These are phyloP conservation scores for Harpagoxenus sublaevis DNA, from an alignment of 2,888 invertebrate species.

Conservation along the genomic window DNA sequence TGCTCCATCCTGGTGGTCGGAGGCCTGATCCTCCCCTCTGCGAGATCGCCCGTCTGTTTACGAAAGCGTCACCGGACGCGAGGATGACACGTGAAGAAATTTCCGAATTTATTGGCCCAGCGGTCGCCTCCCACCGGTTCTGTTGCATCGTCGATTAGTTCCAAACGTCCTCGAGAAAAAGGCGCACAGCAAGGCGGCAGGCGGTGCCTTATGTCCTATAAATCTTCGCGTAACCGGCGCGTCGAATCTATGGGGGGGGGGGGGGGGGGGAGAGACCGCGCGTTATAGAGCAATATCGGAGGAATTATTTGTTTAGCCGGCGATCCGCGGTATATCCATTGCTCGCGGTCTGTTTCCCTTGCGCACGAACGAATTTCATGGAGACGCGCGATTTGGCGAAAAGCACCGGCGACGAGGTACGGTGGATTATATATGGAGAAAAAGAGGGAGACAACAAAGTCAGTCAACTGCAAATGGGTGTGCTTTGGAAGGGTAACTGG, in stretches of 20 bases:
- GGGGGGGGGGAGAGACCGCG: background rate
- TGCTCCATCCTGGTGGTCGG: slow-evolving; percentile 10
- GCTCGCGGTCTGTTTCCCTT: slow-evolving; percentile 48
- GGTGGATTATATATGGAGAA: slow-evolving; percentile 33
- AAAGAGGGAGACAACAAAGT: background rate
- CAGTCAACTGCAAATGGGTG: slow-evolving; percentile 65
- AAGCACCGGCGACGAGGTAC: slow-evolving; percentile 43
- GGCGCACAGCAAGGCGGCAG: slow-evolving; percentile 1
- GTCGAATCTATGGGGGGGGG: slow-evolving; percentile 6
- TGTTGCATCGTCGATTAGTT: slow-evolving; percentile 66
- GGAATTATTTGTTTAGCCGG: slow-evolving; percentile 53
- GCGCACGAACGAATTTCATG: slow-evolving; percentile 42
- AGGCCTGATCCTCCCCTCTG: slow-evolving; percentile 36
- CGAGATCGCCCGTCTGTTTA: slow-evolving; percentile 66
- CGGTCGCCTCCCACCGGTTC: slow-evolving; percentile 50
- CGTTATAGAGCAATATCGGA: slow-evolving; percentile 42
- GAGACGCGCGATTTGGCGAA: slow-evolving; percentile 36
- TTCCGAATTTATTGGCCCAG: slow-evolving; percentile 71
- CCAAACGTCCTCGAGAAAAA: slow-evolving; percentile 54
- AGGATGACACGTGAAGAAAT: slow-evolving; percentile 71
- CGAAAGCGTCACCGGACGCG: slow-evolving; percentile 66
- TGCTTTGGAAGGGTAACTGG: slow-evolving; percentile 53
- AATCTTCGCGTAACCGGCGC: slow-evolving; percentile 39
- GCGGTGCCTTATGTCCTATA: slow-evolving; percentile 34
- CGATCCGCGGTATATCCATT: slow-evolving; percentile 4